Conservation (phyloP, 2,797 vertebrate genomes). For the Gymnocypris eckloni region DNA sequence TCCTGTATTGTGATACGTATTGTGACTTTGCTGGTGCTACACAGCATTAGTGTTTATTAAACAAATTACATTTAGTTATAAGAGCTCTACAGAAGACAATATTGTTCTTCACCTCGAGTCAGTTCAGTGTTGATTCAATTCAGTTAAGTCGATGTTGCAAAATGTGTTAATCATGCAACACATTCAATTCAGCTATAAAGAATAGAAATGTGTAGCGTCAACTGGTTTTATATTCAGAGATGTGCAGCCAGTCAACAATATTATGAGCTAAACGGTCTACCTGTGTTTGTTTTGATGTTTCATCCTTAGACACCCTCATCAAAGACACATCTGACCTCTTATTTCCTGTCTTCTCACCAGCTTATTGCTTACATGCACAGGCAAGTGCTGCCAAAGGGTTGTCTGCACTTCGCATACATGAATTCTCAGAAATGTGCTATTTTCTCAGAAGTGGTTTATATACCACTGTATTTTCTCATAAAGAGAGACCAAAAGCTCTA, state of each 20-base stretch:
- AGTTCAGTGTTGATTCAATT: background rate
- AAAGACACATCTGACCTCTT: conserved; percentile 21
- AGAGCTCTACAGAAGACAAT: background rate
- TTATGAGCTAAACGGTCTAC: background rate
- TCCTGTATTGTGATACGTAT: too few relatives aligned
- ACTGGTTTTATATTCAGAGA: background rate
- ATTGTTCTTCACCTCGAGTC: background rate
- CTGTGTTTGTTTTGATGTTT: conserved; percentile 38
- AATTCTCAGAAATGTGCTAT: conserved; percentile 30
- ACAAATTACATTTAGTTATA: background rate
- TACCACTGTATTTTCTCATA: conserved; percentile 8
- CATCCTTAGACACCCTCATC: conserved; percentile 37
- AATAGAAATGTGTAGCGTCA: background rate
- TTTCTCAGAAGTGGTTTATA: conserved; percentile 52
- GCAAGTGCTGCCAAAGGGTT: conserved; percentile 16
- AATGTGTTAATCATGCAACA: background rate
- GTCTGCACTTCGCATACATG: conserved; percentile 3
- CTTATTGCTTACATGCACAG: conserved; percentile 30
- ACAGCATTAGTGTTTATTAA: background rate
- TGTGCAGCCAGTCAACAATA: background rate
- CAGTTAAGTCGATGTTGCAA: background rate
- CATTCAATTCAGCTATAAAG: background rate
- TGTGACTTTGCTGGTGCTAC: too few relatives aligned
- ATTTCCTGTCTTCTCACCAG: conserved; percentile 12
- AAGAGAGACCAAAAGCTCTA: conserved; percentile 10